These are phyloP conservation scores for Vicugna pacos DNA, from an alignment of 2,113 vertebrate species.

Conservation along the genomic window DNA sequence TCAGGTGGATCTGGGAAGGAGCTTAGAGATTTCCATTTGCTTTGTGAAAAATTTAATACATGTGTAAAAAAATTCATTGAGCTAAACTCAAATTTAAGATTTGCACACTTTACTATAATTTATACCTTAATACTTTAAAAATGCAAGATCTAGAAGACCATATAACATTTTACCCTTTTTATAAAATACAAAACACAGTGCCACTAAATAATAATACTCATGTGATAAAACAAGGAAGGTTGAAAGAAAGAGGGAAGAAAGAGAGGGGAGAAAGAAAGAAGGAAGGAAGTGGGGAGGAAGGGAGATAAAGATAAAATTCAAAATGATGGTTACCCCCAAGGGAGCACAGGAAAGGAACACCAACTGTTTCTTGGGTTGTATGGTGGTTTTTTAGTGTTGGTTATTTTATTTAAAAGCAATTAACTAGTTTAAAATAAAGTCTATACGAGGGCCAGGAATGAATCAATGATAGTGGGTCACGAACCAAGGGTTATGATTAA, in stretches of 20 bases:
- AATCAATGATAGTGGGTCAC: not conserved
- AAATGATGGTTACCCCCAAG: not conserved
- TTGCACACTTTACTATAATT: not conserved
- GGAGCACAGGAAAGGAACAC: not conserved
- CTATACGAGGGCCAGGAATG: not conserved
- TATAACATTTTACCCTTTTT: not conserved
- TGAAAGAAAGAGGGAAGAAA: not conserved
- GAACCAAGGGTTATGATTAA: not conserved
- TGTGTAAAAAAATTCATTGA: not conserved
- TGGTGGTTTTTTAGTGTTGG: not conserved
- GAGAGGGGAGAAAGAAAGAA: not conserved
- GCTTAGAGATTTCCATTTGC: conserved; percentile 55
- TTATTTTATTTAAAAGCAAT: not conserved
- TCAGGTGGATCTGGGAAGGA: not conserved
- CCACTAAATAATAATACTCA: not conserved
- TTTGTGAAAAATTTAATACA: conserved; percentile 56
- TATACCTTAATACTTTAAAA: not conserved
- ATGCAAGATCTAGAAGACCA: not conserved
- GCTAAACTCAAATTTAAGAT: not conserved
- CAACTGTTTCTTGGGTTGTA: not conserved
- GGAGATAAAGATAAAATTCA: not conserved
- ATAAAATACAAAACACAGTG: not conserved
- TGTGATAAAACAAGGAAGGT: not conserved
- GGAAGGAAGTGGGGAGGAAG: not conserved
- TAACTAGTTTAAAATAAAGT: conserved; percentile 14